These are phyloP conservation scores for Macquaria australasica DNA, from an alignment of 2,113 vertebrate species.

Conservation along the genomic window DNA sequence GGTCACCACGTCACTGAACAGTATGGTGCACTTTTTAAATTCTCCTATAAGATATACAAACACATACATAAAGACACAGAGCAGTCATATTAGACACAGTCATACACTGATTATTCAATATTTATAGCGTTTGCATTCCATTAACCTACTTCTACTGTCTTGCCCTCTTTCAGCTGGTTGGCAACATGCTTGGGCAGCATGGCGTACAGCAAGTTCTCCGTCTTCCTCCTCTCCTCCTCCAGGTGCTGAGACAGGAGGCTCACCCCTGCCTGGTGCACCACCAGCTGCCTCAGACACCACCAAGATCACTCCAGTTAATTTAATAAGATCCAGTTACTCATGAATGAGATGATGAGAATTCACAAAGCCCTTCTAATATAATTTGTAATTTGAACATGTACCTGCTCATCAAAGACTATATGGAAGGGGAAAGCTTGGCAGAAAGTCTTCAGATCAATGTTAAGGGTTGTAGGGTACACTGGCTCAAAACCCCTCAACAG, in stretches of 20 bases:
- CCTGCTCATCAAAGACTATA: constrained; percentile 88
- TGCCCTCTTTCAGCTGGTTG: constrained; percentile 87
- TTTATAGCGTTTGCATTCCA: constrained; percentile 21
- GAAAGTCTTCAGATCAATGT: constrained; percentile 86
- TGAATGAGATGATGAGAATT: neutral
- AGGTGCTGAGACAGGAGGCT: constrained; percentile 85
- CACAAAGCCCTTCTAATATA: neutral
- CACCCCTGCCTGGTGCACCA: constrained; percentile 82
- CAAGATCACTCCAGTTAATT: neutral
- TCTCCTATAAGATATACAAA: constrained; percentile 65
- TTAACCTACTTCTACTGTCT: constrained; percentile 87
- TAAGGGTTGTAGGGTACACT: constrained; percentile 84
- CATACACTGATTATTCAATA: neutral
- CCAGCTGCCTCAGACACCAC: constrained; percentile 69
- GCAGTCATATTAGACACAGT: neutral
- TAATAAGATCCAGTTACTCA: neutral
- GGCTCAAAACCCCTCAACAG: constrained; percentile 84
- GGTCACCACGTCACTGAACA: constrained; percentile 87
- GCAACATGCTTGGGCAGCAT: constrained; percentile 88
- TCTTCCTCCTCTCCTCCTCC: constrained; percentile 87
- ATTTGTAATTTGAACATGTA: constrained; percentile 41
- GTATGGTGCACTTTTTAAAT: constrained; percentile 87
- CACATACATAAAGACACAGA: neutral
- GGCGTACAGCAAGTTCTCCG: constrained; percentile 85
- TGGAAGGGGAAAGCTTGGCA: constrained; percentile 88